Base-by-base conservation (phyloP, 2,113 vertebrate genomes). In the Gavia stellata region DNA sequence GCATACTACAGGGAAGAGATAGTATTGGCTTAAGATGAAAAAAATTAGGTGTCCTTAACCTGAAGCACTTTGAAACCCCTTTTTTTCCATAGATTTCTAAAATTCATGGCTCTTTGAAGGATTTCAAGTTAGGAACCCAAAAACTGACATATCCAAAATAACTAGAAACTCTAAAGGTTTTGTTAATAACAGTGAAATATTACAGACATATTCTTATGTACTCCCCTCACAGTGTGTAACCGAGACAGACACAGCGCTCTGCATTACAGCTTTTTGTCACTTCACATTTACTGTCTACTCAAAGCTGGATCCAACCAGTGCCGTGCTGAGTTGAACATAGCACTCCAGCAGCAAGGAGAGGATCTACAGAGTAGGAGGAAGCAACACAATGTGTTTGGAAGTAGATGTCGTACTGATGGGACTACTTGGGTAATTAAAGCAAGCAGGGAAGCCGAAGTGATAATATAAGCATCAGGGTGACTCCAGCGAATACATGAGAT, bases 341-440 rank as follows among this genome's bases (percentile, higher is more conserved):
- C 78, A 55, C 56, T 47, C 70, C 74, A 90, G 65, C 82, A 95
- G 88, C 67, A 90, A 61, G 72, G 58, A 96, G 66, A 88, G 61
- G 81, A 86, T 70, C 74, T 92, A 88, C 85, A 72, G 88, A 94
- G 92, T 42, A 82, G 58, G 80, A 87, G 82, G 90, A 79, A 40
- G 82, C 74, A 93, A 63, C 90, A 82, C 78, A 79, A 50, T 61
- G 71, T 94, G 78, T 52, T 82, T 75, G 70, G 61, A 91, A 95
- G 81, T 74, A 71, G 79, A 85, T 67, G 52, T 86, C 16, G 5
- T 80, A 52, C 56, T 67, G 83, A 85, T 80, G 66, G 62, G 75
- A 82, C 81, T 95, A 47, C 53, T 79, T 73, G 49, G 36, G 71
- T 88, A 84, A 88, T 75, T 85, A 90, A 85, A 93, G 66, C 7